phyloP scores from a whole-genome alignment of 2,888 invertebrate species.

The Idaea biselata region DNA sequence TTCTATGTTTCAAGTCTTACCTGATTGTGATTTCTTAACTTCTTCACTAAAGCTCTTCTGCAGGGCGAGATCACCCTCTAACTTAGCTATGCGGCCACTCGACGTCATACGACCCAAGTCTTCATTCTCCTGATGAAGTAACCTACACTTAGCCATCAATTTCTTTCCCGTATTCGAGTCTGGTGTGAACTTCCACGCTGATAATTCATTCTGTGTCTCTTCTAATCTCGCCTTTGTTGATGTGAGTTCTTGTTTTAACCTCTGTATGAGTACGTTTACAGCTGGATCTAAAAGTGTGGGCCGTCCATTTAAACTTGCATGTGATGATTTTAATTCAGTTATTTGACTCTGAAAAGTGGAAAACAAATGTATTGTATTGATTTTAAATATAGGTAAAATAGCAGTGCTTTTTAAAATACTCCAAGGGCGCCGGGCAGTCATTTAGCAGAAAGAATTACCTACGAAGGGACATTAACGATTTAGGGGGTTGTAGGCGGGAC shows the following conservation, averaged over 20 bases:
- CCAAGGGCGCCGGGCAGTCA: too few species aligned
- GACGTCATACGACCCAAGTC: constrained; percentile 97
- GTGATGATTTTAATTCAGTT: constrained; percentile 93
- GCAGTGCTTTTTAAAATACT: background rate
- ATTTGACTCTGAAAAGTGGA: constrained; percentile 89
- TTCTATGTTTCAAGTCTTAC: constrained; percentile 64
- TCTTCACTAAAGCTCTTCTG: constrained; percentile 98
- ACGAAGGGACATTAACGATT: too few species aligned
- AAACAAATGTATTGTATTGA: too few species aligned
- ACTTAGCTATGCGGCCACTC: constrained; percentile 95
- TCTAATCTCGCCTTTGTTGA: constrained; percentile 94
- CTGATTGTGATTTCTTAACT: constrained; percentile 97
- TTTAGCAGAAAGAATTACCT: too few species aligned
- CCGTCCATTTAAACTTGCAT: constrained; percentile 90
- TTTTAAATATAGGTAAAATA: too few species aligned
- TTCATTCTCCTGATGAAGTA: constrained; percentile 97
- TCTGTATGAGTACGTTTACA: constrained; percentile 95
- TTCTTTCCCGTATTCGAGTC: constrained; percentile 99
- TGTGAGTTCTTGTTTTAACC: constrained; percentile 93
- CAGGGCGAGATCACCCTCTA: constrained; percentile 96
- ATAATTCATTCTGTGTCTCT: constrained; percentile 98
- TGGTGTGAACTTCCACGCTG: constrained; percentile 99
- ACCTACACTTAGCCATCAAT: constrained; percentile 97
- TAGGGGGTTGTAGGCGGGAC: too few species aligned
- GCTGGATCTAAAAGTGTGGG: constrained; percentile 93